Evolutionary conservation across 2,797 vertebrate species (phyloP), one percentile per base, ranked within the genome.

Genomic region (Tapirus indicus): DNA sequence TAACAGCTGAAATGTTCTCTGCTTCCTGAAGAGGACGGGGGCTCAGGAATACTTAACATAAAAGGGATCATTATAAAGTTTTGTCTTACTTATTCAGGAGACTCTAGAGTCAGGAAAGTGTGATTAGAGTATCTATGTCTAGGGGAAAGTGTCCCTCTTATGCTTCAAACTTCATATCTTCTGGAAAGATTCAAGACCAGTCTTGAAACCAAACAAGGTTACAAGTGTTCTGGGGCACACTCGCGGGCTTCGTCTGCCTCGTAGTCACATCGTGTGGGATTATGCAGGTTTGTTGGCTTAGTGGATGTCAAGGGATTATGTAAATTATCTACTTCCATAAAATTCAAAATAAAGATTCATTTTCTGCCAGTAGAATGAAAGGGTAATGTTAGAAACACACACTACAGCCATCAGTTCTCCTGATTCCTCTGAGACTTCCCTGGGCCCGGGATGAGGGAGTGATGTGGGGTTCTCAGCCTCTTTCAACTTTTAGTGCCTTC

Each of bases 241-340:
- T 29, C 49, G 72, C 13, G 68, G 32, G 7, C 41, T 58, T 18
- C 35, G 35, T 80, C 88, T 69, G 47, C 20, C 64, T 64, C 23
- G 47, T 32, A 79, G 69, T 79, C 80, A 64, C 18, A 29, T 54
- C 68, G 44, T n/a, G 35, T 54, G 62, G 82, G 60, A 68, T 92
- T 62, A 52, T 74, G 38, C 49, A 49, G 58, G 2, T 38, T 84
- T 71, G 18, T 74, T 87, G 88, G 68, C 4, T 95, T 83, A 49
- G 58, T 87, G 23, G 8, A 38, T 74, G 35, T 74, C 62, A 95
- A 79, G 71, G 18, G 54, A 80, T 85, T 79, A 49, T 79, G 60
- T 93, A 58, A 96, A 82, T 96, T 68, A 84, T 62, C 44, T 27
- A 21, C 20, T 92, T 94, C 74, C 62, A 66, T 35, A 62, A 82